Conservation (phyloP, 2,888 invertebrate genomes). For the Pollenia labialis region DNA sequence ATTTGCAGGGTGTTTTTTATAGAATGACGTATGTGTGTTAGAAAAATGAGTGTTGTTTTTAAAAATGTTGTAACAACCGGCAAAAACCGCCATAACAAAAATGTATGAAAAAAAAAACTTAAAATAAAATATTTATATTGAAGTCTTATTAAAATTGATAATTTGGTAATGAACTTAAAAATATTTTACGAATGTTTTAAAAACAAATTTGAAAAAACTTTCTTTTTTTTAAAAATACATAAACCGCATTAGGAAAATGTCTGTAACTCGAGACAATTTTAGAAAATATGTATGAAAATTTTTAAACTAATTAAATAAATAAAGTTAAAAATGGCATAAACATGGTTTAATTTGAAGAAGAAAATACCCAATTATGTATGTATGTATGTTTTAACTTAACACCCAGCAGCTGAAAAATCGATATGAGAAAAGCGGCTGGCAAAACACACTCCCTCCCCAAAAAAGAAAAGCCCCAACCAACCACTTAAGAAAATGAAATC, state of each 20-base stretch:
- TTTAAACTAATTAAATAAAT: slow-evolving; percentile 23
- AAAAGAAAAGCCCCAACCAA: background rate
- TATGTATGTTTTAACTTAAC: slow-evolving; percentile 1
- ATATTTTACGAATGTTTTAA: background rate
- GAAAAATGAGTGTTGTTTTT: slow-evolving; percentile 20
- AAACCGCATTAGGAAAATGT: slow-evolving; percentile 39
- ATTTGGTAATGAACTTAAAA: slow-evolving; percentile 30
- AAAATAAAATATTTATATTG: slow-evolving; percentile 6
- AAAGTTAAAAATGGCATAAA: slow-evolving; percentile 18
- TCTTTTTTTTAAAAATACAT: slow-evolving; percentile 43
- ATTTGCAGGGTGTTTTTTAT: too few species aligned
- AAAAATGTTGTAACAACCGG: slow-evolving; percentile 62
- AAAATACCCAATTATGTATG: slow-evolving; percentile 42
- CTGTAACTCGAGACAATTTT: slow-evolving; percentile 38
- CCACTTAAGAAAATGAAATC: slow-evolving; percentile 23
- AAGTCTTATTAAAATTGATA: slow-evolving; percentile 37
- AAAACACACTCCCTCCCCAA: background rate
- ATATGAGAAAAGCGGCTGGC: slow-evolving; percentile 47
- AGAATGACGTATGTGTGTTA: too few species aligned
- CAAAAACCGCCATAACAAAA: slow-evolving; percentile 63
- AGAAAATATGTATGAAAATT: background rate
- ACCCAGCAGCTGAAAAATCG: slow-evolving; percentile 64
- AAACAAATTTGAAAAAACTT: slow-evolving; percentile 46
- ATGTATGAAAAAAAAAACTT: slow-evolving; percentile 19
- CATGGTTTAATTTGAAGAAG: background rate